A percentile compares a stretch with the other conserved stretches of the same genome.
Evolutionary conservation across 1,140 invertebrate genomes (phyloP).

Genomic region (Microplitis demolitor): DNA sequence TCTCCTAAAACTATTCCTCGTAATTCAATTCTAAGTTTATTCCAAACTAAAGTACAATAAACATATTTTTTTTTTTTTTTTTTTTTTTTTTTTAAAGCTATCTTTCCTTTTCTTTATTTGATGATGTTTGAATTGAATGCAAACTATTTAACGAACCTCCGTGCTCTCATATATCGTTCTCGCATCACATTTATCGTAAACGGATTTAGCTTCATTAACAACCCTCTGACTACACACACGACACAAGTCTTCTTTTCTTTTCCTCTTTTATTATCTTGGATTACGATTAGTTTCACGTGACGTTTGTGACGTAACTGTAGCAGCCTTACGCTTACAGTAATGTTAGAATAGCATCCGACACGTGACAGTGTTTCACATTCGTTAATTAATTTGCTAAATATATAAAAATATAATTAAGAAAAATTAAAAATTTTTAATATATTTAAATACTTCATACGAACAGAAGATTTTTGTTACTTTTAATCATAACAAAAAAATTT

Average conservation of each 20-base stretch:
- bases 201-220: constrained; percentile 4
- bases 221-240: neutral
- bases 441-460: too few relatives aligned
- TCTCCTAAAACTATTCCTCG: neutral
- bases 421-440: too few relatives aligned
- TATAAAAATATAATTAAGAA: too few relatives aligned
- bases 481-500: too few relatives aligned
- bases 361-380: too few relatives aligned
- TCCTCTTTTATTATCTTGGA: neutral
- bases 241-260: neutral
- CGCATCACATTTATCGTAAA: constrained; percentile 4
- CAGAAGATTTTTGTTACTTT: too few relatives aligned
- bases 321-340: neutral
- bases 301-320: neutral
- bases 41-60: neutral
- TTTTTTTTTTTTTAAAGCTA: neutral
- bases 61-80: neutral
- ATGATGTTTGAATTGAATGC: neutral
- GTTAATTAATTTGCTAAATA: too few relatives aligned
- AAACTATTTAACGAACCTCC: neutral
- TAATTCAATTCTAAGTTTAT: neutral
- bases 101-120: too few relatives aligned
- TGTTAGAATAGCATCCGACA: too few relatives aligned
- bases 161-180: neutral
- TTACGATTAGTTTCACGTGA: constrained; percentile 1